These are phyloP conservation scores for Philhelius pedissequus DNA, from an alignment of 2,888 invertebrate genomes.

Conservation along the genomic window DNA sequence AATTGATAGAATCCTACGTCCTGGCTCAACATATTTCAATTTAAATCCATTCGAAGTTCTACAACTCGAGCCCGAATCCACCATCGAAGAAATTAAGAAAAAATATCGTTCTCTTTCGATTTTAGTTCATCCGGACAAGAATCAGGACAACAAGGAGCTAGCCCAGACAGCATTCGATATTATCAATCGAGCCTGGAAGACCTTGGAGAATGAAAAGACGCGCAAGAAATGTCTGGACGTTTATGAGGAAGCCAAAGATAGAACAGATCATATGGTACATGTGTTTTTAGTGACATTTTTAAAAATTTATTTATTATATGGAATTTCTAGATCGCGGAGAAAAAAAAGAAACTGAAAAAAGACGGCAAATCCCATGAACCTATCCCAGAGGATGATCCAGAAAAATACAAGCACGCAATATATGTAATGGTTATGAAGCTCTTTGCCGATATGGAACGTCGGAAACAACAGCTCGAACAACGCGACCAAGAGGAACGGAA, in stretches of 20 bases:
- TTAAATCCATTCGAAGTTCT: slow-evolving; percentile 96
- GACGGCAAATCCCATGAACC: slow-evolving; percentile 87
- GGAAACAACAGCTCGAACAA: slow-evolving; percentile 91
- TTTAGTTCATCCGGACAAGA: slow-evolving; percentile 99
- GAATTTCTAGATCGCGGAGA: slow-evolving; percentile 88
- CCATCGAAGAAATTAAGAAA: slow-evolving; percentile 95
- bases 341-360: slow-evolving; percentile 95
- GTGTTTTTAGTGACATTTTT: not conserved
- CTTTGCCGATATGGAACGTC: slow-evolving; percentile 96
- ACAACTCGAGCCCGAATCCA: slow-evolving; percentile 93
- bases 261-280: slow-evolving; percentile 93
- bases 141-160: slow-evolving; percentile 95
- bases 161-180: slow-evolving; percentile 96
- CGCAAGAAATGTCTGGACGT: slow-evolving; percentile 96
- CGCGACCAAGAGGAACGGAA: slow-evolving; percentile 96
- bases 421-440: slow-evolving; percentile 99
- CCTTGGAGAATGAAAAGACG: slow-evolving; percentile 95
- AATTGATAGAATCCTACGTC: slow-evolving; percentile 95
- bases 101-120: slow-evolving; percentile 98
- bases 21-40: slow-evolving; percentile 99
- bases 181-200: slow-evolving; percentile 97
- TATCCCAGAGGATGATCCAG: slow-evolving; percentile 93
- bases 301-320: not conserved
- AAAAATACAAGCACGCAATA: slow-evolving; percentile 93
- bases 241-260: slow-evolving; percentile 96